phyloP scores from a whole-genome alignment of 92 coral and sea anemone genomes.

The Porites cylindrica region DNA sequence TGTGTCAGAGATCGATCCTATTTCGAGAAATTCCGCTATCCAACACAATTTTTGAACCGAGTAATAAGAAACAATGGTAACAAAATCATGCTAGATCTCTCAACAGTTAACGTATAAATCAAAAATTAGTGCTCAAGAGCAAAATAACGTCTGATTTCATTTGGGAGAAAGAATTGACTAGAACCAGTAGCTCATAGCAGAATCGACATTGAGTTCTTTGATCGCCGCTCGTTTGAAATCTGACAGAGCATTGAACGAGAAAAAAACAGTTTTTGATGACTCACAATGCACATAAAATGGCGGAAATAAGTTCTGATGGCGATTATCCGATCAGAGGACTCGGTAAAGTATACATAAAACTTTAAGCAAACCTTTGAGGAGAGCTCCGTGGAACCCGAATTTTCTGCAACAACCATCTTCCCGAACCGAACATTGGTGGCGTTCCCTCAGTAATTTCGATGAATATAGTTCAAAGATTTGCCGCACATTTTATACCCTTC shows the following conservation, averaged over 20 bases:
- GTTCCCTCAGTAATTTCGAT: background rate
- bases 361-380: conserved; percentile 50
- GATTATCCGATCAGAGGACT: background rate
- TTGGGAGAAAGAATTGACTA: too few species aligned
- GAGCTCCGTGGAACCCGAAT: conserved; percentile 21
- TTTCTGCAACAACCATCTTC: conserved; percentile 24
- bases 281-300: background rate
- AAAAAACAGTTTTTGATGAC: background rate
- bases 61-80: background rate
- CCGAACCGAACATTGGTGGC: conserved; percentile 30
- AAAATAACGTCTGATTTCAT: too few species aligned
- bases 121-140: too few species aligned
- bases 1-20: too few species aligned
- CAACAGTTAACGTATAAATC: background rate
- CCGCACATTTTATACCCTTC: conserved; percentile 8
- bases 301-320: background rate
- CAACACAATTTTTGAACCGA: background rate
- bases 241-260: too few species aligned
- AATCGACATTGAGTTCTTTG: background rate
- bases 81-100: background rate
- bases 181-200: too few species aligned
- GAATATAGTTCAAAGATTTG: background rate
- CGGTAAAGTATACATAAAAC: background rate
- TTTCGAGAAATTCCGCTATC: background rate
- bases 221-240: conserved; percentile 11